Conservation (phyloP, 2,113 vertebrate species). For the Nansenia antarctica region DNA sequence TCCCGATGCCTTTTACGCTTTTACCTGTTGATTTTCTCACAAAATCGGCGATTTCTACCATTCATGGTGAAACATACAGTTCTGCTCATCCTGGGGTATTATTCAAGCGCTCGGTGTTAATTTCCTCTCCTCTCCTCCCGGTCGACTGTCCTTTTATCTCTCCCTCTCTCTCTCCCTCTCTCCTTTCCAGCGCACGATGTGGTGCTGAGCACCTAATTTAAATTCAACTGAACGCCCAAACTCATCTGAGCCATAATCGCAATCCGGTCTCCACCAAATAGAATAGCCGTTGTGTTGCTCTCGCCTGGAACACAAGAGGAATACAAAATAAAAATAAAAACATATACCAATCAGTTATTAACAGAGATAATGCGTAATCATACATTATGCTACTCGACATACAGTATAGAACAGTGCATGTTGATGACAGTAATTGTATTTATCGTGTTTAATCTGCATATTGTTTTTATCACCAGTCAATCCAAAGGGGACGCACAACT, state of each 20-base stretch:
- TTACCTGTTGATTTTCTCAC: constrained; percentile 77
- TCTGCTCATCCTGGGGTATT: constrained; percentile 65
- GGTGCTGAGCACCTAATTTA: constrained; percentile 77
- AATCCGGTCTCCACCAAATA: constrained; percentile 71
- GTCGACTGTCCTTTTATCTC: constrained; percentile 31
- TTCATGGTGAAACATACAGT: constrained; percentile 56
- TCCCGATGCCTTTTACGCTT: constrained; percentile 50
- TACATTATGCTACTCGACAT: not conserved
- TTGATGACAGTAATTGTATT: not conserved
- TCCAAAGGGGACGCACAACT: constrained; percentile 48
- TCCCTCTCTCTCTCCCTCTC: constrained; percentile 46
- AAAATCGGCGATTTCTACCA: constrained; percentile 62
- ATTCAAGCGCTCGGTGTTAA: constrained; percentile 35
- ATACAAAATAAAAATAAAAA: constrained; percentile 17
- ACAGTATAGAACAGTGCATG: too few relatives aligned
- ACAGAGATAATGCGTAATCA: not conserved
- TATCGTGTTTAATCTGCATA: not conserved
- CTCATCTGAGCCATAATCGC: constrained; percentile 75
- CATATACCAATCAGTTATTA: too few relatives aligned
- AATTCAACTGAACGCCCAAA: constrained; percentile 76
- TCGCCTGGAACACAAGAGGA: constrained; percentile 61
- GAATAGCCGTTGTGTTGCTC: constrained; percentile 66
- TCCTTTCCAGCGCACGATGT: constrained; percentile 67
- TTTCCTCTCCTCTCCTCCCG: constrained; percentile 45
- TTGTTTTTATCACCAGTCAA: not conserved